These are phyloP conservation scores for Drosophila parthenogenetica DNA, from an alignment of 2,888 invertebrate genomes.

Conservation along the genomic window DNA sequence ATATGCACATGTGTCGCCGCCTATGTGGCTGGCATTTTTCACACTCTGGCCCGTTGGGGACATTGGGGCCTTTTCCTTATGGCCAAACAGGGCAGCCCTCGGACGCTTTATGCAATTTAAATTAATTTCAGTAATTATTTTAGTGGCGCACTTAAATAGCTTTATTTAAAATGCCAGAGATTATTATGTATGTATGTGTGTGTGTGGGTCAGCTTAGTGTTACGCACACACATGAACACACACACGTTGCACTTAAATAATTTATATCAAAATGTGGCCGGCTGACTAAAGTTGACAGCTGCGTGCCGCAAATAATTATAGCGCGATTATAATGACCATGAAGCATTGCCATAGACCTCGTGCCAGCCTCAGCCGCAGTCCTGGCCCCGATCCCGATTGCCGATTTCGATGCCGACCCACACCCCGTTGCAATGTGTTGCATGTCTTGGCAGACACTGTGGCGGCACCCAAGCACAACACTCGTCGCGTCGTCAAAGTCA, in stretches of 20 bases:
- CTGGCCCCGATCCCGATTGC: background rate
- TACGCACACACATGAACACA: slow-evolving; percentile 48
- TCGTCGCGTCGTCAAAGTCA: background rate
- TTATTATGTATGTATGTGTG: slow-evolving; percentile 8
- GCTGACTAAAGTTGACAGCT: slow-evolving; percentile 70
- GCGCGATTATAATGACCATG: slow-evolving; percentile 62
- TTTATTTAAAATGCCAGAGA: slow-evolving; percentile 50
- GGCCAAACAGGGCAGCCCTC: slow-evolving; percentile 13
- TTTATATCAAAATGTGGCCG: slow-evolving; percentile 47
- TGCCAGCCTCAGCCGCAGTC: slow-evolving; percentile 4
- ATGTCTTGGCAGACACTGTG: slow-evolving; percentile 61
- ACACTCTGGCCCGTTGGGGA: slow-evolving; percentile 39
- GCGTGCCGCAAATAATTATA: slow-evolving; percentile 76
- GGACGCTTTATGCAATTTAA: slow-evolving; percentile 73
- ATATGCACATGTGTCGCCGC: slow-evolving; percentile 61
- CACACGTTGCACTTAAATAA: slow-evolving; percentile 56
- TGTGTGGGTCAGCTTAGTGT: slow-evolving; percentile 26
- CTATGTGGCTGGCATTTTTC: slow-evolving; percentile 42
- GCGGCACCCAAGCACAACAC: slow-evolving; percentile 57
- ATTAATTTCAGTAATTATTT: slow-evolving; percentile 79
- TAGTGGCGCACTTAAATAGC: slow-evolving; percentile 65
- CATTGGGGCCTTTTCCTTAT: slow-evolving; percentile 29
- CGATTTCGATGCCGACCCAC: background rate
- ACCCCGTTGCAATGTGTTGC: slow-evolving; percentile 66
- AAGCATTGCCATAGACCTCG: slow-evolving; percentile 24